Conservation (phyloP, 2,113 vertebrate species). For the Lophotis ruficrista region DNA sequence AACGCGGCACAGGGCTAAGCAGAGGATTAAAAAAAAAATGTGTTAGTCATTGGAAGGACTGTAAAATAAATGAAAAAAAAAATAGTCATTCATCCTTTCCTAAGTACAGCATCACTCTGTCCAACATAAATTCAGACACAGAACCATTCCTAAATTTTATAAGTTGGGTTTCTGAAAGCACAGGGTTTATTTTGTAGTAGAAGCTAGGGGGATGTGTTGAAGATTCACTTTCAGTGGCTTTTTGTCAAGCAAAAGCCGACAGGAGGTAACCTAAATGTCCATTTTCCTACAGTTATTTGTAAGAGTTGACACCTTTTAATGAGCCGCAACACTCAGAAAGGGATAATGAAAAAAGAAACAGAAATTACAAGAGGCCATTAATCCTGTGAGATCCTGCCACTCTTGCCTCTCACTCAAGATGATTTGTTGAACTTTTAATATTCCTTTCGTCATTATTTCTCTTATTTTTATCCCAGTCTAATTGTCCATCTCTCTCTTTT, state of each 20-base stretch:
- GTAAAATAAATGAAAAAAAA: not conserved
- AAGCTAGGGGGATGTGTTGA: not conserved
- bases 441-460: not conserved
- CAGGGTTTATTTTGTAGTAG: not conserved
- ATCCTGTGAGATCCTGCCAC: not conserved
- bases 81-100: not conserved
- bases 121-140: not conserved
- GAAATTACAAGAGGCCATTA: not conserved
- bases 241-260: not conserved
- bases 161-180: not conserved
- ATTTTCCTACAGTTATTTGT: not conserved
- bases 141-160: not conserved
- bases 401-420: not conserved
- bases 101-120: not conserved
- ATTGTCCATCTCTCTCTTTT: not conserved
- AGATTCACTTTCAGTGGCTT: not conserved
- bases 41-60: not conserved
- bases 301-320: not conserved
- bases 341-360: not conserved
- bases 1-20: not conserved
- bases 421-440: not conserved
- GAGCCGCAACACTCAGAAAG: not conserved
- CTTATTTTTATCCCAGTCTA: not conserved
- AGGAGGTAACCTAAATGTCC: not conserved
- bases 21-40: not conserved